Percentiles rank a stretch among this genome's conserved stretches.
Conservation (phyloP, 2,797 vertebrate genomes). For the Rhabdomys pumilio region DNA sequence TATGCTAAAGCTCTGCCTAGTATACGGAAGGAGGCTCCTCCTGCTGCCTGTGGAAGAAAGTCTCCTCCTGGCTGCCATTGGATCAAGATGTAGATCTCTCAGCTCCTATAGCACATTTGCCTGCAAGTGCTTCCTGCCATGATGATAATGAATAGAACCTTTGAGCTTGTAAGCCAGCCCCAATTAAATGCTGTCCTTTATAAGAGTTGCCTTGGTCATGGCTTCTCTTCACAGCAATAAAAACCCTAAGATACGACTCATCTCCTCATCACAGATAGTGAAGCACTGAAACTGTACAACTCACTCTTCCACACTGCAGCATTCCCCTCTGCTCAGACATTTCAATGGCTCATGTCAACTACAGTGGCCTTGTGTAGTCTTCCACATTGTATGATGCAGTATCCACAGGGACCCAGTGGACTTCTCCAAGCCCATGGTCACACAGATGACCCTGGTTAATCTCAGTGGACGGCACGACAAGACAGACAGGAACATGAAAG, state of each 20-base stretch:
- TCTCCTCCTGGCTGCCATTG: background rate
- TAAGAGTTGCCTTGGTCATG: background rate
- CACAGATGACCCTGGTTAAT: background rate
- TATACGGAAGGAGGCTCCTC: background rate
- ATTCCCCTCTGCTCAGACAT: background rate
- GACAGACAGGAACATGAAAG: background rate
- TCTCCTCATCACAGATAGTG: background rate
- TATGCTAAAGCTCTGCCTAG: background rate
- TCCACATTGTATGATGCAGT: background rate
- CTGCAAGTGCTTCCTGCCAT: background rate
- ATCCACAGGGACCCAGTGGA: background rate
- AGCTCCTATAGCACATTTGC: background rate
- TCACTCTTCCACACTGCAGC: background rate
- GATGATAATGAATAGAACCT: background rate
- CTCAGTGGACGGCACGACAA: background rate
- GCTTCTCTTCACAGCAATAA: background rate
- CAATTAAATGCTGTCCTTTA: background rate
- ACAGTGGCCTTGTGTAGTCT: background rate
- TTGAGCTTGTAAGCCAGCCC: background rate
- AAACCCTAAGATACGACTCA: background rate
- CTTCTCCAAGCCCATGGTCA: background rate
- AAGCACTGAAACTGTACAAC: background rate
- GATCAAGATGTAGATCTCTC: background rate
- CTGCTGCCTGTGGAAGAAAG: background rate
- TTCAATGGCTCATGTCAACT: background rate